phyloP scores from a whole-genome alignment of 2,797 vertebrate species.

The Crypturellus tataupa region DNA sequence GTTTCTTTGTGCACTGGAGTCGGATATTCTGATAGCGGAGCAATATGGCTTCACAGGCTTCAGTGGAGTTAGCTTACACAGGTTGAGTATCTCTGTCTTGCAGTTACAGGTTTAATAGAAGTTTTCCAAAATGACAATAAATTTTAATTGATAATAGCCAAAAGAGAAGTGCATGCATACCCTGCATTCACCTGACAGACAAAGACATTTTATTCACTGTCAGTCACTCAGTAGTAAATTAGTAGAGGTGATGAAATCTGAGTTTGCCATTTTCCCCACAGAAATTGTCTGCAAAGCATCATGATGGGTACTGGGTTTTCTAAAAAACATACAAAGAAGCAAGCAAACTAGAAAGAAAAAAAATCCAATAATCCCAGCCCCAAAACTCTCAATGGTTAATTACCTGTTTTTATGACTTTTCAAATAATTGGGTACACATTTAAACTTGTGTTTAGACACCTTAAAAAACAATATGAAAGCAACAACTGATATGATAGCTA shows the following conservation, averaged over 20 bases:
- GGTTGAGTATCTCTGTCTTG: background rate
- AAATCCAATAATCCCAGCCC: background rate
- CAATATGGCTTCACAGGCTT: background rate
- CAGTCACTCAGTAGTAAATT: background rate
- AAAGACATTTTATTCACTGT: background rate
- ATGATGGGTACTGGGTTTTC: background rate
- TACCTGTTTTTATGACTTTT: conserved; percentile 39
- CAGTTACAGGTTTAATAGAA: background rate
- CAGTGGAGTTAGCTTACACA: background rate
- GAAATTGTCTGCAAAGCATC: background rate
- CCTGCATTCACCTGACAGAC: rapidly evolving
- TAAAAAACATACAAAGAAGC: background rate
- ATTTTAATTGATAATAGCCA: conserved; percentile 11
- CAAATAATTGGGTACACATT: conserved; percentile 5
- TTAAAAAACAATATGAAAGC: background rate
- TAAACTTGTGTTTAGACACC: conserved; percentile 27
- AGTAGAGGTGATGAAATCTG: background rate
- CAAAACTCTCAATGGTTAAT: background rate
- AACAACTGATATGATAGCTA: background rate
- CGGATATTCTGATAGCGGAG: background rate
- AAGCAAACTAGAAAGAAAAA: background rate
- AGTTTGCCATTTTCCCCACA: background rate
- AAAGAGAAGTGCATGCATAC: background rate
- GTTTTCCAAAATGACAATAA: background rate
- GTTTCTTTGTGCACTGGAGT: background rate